Evolutionary conservation across 2,797 vertebrate genomes (phyloP), one percentile per base, ranked within the genome.

Genomic region (Labeo calbasu): DNA sequence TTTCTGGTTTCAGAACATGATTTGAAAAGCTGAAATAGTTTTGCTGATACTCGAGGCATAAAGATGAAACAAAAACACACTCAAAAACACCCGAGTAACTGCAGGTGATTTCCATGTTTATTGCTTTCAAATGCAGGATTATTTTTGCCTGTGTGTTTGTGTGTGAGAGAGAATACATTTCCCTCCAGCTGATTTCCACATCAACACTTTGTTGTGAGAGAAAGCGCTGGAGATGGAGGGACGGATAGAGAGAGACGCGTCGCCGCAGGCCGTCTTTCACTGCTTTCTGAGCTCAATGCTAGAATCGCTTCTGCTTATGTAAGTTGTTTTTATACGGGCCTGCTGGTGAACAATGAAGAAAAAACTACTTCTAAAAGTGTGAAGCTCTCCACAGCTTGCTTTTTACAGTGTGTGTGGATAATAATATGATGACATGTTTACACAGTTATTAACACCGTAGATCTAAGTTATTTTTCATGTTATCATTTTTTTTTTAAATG

Each of bases 301-400:
- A 68, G 25, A 23, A 12, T 4, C 7, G 7, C 55, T 77, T 65
- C 40, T 50, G 76, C 50, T 84, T 84, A 71, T 71, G 66, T 84
- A 78, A 79, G 83, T 50, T 78, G 83, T 79, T 84, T 71, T 71
- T 23, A 36, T 48, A 9, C 25, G 7, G 19, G 55, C n/a, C 25
- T 65, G 28, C 65, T 32, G 53, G 21, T 53, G 63, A n/a, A 68
- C 61, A 36, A 15, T 21, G 36, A 19, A 53, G 4, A 36, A 36
- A 53, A 83, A 76, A 57, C 50, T 1, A 72, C 70, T 72, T 72
- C 23, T 72, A 23, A 76, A 57, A 57, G 72, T 76, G 51, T 46
- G 40, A 76, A 32, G 23, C 28, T 76, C 55, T 68, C 48, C 57
- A 21, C n/a, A 48, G 13, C n/a, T 46, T 46, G 43, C 9, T 46